These are phyloP conservation scores for Cyphomyrmex costatus DNA, from an alignment of 1,140 invertebrate genomes.

Conservation along the genomic window DNA sequence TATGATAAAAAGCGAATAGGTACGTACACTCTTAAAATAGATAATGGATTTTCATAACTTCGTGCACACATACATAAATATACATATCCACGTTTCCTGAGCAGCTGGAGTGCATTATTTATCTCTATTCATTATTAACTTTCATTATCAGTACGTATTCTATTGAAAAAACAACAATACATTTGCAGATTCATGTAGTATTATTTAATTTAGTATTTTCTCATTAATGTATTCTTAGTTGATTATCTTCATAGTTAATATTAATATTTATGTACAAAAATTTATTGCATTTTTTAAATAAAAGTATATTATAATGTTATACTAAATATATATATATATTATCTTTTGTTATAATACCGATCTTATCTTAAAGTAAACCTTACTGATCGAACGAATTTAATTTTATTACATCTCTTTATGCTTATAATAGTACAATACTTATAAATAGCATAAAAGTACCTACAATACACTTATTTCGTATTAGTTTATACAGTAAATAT, in stretches of 20 bases:
- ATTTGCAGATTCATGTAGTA: conserved; percentile 65
- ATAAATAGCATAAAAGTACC: no score
- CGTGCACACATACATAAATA: conserved; percentile 37
- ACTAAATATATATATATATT: conserved; percentile 69
- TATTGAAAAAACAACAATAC: conserved; percentile 65
- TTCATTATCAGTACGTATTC: background rate
- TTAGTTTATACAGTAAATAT: conserved; percentile 37
- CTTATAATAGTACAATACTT: background rate
- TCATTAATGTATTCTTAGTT: conserved; percentile 41
- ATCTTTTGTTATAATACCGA: conserved; percentile 68
- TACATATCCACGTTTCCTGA: conserved; percentile 64
- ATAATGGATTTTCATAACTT: conserved; percentile 48
- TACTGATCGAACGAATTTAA: conserved; percentile 33
- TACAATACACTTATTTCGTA: conserved; percentile 21
- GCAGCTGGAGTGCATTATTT: conserved; percentile 54
- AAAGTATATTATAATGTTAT: conserved; percentile 71
- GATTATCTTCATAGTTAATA: conserved; percentile 44
- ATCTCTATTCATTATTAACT: conserved; percentile 45
- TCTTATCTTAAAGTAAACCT: conserved; percentile 68
- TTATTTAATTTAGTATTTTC: conserved; percentile 66
- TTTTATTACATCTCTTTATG: conserved; percentile 44
- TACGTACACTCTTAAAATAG: conserved; percentile 60
- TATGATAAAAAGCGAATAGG: conserved; percentile 35
- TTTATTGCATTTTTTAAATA: conserved; percentile 69
- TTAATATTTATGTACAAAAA: conserved; percentile 76